phyloP scores from a whole-genome alignment of 1,140 invertebrate genomes.

The Mesaphorura yosii region DNA sequence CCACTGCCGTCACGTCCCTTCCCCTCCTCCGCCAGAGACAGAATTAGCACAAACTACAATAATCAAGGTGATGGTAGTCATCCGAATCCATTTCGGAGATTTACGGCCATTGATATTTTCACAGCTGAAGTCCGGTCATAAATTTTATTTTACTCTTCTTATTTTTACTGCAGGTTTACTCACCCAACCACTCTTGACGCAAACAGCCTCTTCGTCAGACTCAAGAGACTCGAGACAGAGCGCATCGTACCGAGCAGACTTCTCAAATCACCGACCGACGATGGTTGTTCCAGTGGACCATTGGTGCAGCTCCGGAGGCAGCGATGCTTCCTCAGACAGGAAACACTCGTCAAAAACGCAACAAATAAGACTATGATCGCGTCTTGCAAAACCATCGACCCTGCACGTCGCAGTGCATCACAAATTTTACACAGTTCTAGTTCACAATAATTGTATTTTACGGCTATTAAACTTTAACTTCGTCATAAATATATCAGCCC shows the following conservation, averaged over 20 bases:
- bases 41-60: conserved; percentile 19
- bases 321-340: conserved; percentile 17
- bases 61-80: conserved; percentile 13
- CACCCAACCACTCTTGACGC: conserved; percentile 24
- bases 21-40: conserved; percentile 6
- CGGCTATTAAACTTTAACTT: no score
- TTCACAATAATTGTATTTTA: no score
- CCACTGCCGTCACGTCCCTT: conserved; percentile 19
- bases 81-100: no score
- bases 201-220: conserved; percentile 26
- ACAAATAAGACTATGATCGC: conserved; percentile 17
- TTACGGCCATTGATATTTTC: no score
- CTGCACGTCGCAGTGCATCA: no score
- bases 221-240: conserved; percentile 26
- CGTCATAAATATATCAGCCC: no score
- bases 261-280: conserved; percentile 12
- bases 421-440: no score
- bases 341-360: conserved; percentile 17
- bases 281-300: no score
- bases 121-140: no score
- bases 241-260: conserved; percentile 9
- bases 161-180: conserved; percentile 17
- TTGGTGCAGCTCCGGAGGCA: conserved; percentile 22
- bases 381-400: no score
- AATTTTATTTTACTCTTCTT: no score